These are phyloP conservation scores for Erpetoichthys calabaricus DNA, from an alignment of 2,797 vertebrate genomes.

Conservation along the genomic window DNA sequence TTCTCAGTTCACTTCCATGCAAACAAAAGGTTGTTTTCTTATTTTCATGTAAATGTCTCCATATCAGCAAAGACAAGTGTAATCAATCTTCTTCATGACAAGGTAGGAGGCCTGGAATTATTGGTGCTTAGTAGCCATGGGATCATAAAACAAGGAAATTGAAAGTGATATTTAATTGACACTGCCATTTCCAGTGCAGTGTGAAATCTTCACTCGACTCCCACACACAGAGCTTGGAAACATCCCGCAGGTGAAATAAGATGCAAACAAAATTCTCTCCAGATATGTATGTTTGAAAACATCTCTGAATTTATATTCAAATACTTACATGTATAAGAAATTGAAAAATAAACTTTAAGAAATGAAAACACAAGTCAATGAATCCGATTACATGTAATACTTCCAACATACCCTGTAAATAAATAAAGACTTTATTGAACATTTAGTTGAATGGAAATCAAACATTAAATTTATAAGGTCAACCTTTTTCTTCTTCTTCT, in stretches of 20 bases:
- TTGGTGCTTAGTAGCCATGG: constrained; percentile 69
- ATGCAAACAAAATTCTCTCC: constrained; percentile 40
- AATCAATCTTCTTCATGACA: constrained; percentile 80
- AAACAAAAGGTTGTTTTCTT: constrained; percentile 64
- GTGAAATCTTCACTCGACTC: constrained; percentile 31
- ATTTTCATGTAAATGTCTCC: constrained; percentile 81
- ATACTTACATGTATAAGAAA: too few relatives aligned
- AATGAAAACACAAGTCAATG: too few relatives aligned
- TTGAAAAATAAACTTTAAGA: too few relatives aligned
- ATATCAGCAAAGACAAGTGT: constrained; percentile 57
- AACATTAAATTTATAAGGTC: too few relatives aligned
- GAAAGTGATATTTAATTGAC: constrained; percentile 83
- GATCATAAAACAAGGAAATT: constrained; percentile 78
- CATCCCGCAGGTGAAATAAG: constrained; percentile 44
- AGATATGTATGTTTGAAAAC: too few relatives aligned
- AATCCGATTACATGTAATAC: too few relatives aligned
- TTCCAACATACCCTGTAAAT: too few relatives aligned
- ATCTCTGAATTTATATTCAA: too few relatives aligned
- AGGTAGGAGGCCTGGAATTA: constrained; percentile 69
- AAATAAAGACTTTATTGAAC: too few relatives aligned
- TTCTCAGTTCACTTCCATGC: constrained; percentile 54
- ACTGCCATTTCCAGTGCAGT: constrained; percentile 58
- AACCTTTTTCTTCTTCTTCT: too few relatives aligned
- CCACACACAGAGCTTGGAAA: constrained; percentile 15
- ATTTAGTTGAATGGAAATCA: too few relatives aligned